A percentile compares a stretch with the other conserved stretches of the same genome.
phyloP scores from a whole-genome alignment of 2,888 invertebrate species.

The Pseudococcus jackbeardsleyi region DNA sequence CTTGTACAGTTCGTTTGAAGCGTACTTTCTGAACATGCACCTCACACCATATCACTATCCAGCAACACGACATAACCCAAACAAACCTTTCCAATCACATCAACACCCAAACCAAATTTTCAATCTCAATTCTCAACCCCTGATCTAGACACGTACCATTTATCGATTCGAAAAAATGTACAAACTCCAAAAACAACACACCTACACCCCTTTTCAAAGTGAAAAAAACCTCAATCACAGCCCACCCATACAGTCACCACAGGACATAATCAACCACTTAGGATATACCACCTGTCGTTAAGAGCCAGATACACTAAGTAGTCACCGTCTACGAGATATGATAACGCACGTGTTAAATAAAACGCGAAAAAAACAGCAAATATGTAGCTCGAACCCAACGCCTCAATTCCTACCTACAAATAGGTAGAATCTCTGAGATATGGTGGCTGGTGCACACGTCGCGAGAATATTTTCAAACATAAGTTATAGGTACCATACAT shows the following conservation, averaged over 20 bases:
- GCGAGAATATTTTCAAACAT: not conserved
- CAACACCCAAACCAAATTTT: constrained; percentile 8
- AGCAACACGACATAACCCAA: not conserved
- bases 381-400: not conserved
- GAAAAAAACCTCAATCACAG: constrained; percentile 19
- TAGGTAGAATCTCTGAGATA: not conserved
- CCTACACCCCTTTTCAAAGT: not conserved
- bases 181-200: not conserved
- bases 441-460: not conserved
- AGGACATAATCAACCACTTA: constrained; percentile 35
- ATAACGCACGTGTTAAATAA: constrained; percentile 10
- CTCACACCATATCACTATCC: not conserved
- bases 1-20: too few relatives aligned
- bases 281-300: constrained; percentile 35
- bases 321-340: constrained; percentile 6
- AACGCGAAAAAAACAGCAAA: constrained; percentile 12
- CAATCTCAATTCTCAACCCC: not conserved
- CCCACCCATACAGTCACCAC: constrained; percentile 22
- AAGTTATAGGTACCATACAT: not conserved
- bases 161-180: constrained; percentile 19
- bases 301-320: constrained; percentile 15
- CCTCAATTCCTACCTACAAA: not conserved
- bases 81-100: not conserved
- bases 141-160: not conserved
- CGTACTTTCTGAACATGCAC: too few relatives aligned